Percentiles rank a stretch among this genome's conserved stretches.
These are phyloP conservation scores for Hypocryptadius cinnamomeus DNA, from an alignment of 2,113 vertebrate species.

Conservation along the genomic window DNA sequence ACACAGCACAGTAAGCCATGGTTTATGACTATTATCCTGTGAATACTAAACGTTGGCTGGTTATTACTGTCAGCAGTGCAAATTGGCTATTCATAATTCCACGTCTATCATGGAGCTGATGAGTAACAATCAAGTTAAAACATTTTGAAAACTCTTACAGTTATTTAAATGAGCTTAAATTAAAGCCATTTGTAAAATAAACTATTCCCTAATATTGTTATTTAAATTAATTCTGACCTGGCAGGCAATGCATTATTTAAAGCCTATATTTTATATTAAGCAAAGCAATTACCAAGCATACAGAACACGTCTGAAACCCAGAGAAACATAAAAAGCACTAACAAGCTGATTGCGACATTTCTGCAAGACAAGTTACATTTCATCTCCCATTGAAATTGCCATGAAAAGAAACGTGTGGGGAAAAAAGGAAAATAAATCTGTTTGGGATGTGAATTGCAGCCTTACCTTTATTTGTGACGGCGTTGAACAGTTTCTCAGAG, in stretches of 20 bases:
- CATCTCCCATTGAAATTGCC: conserved; percentile 43
- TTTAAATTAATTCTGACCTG: conserved; percentile 63
- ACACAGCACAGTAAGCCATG: conserved; percentile 51
- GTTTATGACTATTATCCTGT: conserved; percentile 56
- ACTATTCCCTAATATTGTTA: conserved; percentile 57
- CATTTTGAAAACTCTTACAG: conserved; percentile 47
- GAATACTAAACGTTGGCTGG: conserved; percentile 50
- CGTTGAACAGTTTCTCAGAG: conserved; percentile 95
- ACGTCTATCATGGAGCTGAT: conserved; percentile 41
- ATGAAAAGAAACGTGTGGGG: neutral
- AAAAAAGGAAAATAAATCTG: neutral
- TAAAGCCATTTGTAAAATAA: conserved; percentile 61
- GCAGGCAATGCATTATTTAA: conserved; percentile 59
- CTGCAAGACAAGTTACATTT: conserved; percentile 33
- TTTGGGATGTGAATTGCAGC: neutral
- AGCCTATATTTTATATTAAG: conserved; percentile 55
- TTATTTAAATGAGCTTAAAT: conserved; percentile 53
- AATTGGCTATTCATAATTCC: conserved; percentile 52
- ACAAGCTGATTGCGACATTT: conserved; percentile 47
- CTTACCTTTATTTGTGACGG: conserved; percentile 92
- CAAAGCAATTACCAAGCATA: conserved; percentile 44
- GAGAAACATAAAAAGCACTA: conserved; percentile 57
- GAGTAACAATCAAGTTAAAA: conserved; percentile 58
- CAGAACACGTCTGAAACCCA: conserved; percentile 49
- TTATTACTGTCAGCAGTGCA: conserved; percentile 43